phyloP scores from a whole-genome alignment of 2,888 invertebrate species.

The Pegoplata infirma region DNA sequence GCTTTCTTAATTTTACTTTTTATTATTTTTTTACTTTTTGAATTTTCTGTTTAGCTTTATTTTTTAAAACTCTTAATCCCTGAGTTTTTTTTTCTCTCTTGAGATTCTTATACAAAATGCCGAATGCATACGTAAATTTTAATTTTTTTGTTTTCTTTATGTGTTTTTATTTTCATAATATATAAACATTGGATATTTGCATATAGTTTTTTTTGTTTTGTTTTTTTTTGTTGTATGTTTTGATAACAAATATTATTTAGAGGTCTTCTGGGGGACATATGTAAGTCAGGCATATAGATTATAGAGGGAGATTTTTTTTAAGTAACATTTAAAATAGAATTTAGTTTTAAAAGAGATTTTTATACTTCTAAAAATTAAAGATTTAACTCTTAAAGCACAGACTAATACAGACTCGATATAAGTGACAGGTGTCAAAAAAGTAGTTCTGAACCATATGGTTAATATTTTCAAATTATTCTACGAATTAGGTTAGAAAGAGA shows the following conservation, averaged over 20 bases:
- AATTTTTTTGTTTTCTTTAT: slow-evolving; percentile 1
- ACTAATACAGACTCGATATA: too few species aligned
- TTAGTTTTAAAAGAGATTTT: too few species aligned
- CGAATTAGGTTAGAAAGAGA: too few species aligned
- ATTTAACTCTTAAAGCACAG: too few species aligned
- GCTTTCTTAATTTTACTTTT: not conserved
- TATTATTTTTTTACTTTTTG: not conserved
- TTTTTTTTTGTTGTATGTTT: slow-evolving; percentile 13
- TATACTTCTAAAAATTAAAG: too few species aligned
- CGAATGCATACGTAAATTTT: not conserved
- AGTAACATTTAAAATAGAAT: too few species aligned
- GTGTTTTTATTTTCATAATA: not conserved
- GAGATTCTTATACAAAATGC: not conserved
- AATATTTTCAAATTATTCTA: too few species aligned
- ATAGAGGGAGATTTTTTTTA: not conserved
- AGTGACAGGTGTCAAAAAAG: too few species aligned
- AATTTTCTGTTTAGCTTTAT: slow-evolving; percentile 3
- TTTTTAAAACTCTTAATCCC: slow-evolving; percentile 20
- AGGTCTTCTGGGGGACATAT: slow-evolving; percentile 53
- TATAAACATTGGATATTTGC: slow-evolving; percentile 42
- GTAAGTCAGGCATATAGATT: not conserved
- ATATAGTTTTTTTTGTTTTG: too few species aligned
- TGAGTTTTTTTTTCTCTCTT: slow-evolving; percentile 2
- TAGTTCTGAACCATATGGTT: too few species aligned
- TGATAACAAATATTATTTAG: slow-evolving; percentile 45